These are phyloP conservation scores for Coptotermes formosanus DNA, from an alignment of 1,140 invertebrate genomes.

Conservation along the genomic window DNA sequence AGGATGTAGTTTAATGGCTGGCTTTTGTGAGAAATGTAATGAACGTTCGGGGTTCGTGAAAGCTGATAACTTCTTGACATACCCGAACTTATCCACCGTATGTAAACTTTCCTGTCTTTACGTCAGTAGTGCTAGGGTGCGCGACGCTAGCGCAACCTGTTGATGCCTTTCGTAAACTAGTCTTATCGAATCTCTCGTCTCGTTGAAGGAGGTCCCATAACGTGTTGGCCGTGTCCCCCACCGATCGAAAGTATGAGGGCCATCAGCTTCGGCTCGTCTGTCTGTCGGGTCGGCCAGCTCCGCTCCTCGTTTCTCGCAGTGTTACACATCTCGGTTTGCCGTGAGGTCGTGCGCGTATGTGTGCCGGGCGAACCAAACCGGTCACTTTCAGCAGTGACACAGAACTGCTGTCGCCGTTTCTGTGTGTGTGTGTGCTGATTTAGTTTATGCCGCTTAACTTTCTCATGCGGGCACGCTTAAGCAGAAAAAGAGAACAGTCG, in stretches of 20 bases:
- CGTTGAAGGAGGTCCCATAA: not conserved
- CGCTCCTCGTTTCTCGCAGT: not conserved
- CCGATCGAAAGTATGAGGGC: conserved; percentile 14
- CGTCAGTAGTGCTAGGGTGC: not conserved
- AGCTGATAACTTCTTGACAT: no score
- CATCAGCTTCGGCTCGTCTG: not conserved
- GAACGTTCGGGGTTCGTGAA: no score
- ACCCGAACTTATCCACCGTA: no score
- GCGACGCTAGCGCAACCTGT: conserved; percentile 10
- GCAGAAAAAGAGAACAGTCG: not conserved
- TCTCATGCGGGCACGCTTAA: not conserved
- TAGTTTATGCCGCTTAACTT: not conserved
- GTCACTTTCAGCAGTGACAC: not conserved
- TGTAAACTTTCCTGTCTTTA: not conserved
- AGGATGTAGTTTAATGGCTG: no score
- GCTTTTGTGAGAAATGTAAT: no score
- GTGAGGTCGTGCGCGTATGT: not conserved
- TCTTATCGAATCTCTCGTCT: not conserved
- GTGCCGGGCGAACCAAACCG: not conserved
- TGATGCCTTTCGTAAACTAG: not conserved
- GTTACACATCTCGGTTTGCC: not conserved
- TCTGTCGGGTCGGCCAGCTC: not conserved
- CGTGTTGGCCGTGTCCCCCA: not conserved
- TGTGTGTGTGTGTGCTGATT: not conserved
- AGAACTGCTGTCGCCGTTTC: not conserved